These are phyloP conservation scores for Himalopsyche anomala DNA, from an alignment of 2,888 invertebrate genomes.

Conservation along the genomic window DNA sequence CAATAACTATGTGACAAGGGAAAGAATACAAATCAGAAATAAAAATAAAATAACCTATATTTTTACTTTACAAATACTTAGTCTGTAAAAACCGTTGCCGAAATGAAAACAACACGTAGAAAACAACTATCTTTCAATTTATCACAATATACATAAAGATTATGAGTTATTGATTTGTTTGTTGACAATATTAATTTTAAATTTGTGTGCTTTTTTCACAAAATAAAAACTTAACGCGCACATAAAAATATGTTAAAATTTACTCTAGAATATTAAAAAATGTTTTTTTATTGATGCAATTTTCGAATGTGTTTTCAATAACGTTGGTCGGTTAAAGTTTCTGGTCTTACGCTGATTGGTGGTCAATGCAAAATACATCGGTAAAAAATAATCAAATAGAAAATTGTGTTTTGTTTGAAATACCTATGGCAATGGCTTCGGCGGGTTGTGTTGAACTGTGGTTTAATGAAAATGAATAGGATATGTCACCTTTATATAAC, in stretches of 20 bases:
- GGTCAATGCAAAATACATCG: conserved; percentile 37
- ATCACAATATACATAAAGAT: no score
- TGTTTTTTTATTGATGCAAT: conserved; percentile 43
- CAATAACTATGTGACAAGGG: no score
- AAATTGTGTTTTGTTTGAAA: conserved; percentile 64
- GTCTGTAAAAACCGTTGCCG: no score
- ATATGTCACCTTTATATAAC: conserved; percentile 66
- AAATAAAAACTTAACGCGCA: conserved; percentile 39
- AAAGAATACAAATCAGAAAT: no score
- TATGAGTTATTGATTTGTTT: no score
- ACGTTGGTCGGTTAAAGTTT: conserved; percentile 38
- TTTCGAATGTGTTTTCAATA: conserved; percentile 38
- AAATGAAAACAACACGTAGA: no score
- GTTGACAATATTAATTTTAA: neutral
- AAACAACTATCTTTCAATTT: no score
- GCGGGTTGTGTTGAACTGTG: conserved; percentile 64
- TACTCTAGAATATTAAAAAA: conserved; percentile 35
- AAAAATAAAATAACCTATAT: no score
- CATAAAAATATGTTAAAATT: conserved; percentile 21
- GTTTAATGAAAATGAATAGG: conserved; percentile 61
- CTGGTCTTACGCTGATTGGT: conserved; percentile 32
- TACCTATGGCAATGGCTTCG: conserved; percentile 63
- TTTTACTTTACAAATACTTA: no score
- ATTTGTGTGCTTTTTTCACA: conserved; percentile 28
- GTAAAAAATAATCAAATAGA: conserved; percentile 57